These are phyloP conservation scores for Bubo scandiacus DNA, from an alignment of 2,113 vertebrate genomes.

Conservation along the genomic window DNA sequence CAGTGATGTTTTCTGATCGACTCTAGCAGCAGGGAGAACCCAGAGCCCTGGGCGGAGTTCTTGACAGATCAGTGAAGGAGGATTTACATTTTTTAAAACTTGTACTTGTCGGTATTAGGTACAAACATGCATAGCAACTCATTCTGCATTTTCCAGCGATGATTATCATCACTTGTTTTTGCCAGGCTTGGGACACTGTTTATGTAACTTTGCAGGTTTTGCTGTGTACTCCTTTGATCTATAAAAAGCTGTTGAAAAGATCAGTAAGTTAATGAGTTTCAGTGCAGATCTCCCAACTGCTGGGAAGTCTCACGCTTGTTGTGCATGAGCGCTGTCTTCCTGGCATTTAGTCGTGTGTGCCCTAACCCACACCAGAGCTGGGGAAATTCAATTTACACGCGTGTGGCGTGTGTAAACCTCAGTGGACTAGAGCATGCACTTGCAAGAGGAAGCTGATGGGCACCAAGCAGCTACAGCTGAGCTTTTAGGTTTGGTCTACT, in stretches of 20 bases:
- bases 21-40: conserved; percentile 47
- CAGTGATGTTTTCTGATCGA: conserved; percentile 5
- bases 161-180: background rate
- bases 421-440: background rate
- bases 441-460: background rate
- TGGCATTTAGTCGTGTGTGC: accelerated
- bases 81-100: background rate
- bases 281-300: background rate
- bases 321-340: accelerated
- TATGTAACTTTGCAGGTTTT: background rate
- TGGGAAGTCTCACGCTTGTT: background rate
- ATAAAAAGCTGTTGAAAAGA: background rate
- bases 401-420: background rate
- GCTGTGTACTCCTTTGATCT: background rate
- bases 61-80: conserved; percentile 47
- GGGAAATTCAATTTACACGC: background rate
- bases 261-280: background rate
- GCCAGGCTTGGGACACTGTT: background rate
- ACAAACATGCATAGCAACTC: background rate
- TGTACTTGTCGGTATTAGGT: background rate
- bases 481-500: background rate
- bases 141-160: background rate
- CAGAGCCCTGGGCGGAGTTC: conserved; percentile 22
- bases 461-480: background rate
- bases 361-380: background rate